A percentile compares a stretch with the other conserved stretches of the same genome.
Evolutionary conservation across 2,888 invertebrate genomes (phyloP).

Genomic region (Mechanitis mazaeus): DNA sequence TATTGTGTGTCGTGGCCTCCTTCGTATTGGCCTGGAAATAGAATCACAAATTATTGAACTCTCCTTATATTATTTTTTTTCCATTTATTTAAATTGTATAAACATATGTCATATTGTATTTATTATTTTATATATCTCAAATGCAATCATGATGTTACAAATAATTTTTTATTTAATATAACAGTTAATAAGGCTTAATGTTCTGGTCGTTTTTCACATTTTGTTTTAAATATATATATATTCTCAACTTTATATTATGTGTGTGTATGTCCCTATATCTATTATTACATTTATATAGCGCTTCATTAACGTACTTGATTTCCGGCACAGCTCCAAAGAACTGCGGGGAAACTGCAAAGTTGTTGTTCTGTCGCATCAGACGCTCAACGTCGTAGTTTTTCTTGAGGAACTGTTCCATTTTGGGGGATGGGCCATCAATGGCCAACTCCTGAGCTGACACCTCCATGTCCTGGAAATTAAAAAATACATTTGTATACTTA

Average conservation of each 20-base stretch:
- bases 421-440: constrained; percentile 94
- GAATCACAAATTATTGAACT: neutral
- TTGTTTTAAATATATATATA: neutral
- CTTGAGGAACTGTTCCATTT: constrained; percentile 88
- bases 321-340: constrained; percentile 44
- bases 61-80: neutral
- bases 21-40: constrained; percentile 19
- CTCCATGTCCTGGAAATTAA: constrained; percentile 77
- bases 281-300: neutral
- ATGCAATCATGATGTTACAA: no score
- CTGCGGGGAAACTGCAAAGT: constrained; percentile 51
- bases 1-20: constrained; percentile 16
- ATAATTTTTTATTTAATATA: no score
- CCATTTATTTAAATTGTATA: no score
- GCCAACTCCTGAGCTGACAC: constrained; percentile 85
- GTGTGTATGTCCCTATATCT: neutral
- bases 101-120: no score
- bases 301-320: constrained; percentile 34
- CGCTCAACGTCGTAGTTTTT: constrained; percentile 84
- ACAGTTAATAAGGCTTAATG: no score
- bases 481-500: no score
- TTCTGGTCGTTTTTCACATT: no score
- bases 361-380: constrained; percentile 65
- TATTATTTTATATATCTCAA: no score
- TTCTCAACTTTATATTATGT: neutral